Conservation (phyloP, 2,888 invertebrate genomes). For the Acholoe squamosa region DNA sequence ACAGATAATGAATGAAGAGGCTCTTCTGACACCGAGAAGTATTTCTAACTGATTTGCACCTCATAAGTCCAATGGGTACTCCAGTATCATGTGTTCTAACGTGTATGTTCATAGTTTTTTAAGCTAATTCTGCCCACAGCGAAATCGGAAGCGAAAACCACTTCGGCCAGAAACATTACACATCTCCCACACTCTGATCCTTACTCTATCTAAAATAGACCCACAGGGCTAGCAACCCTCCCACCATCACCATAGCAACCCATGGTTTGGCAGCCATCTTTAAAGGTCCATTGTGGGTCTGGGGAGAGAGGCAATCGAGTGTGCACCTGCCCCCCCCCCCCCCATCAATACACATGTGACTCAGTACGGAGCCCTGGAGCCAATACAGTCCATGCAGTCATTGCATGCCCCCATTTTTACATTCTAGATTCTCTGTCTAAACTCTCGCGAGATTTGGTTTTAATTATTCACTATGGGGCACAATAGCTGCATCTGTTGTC, state of each 20-base stretch:
- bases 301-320: not conserved
- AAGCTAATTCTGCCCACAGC: too few species aligned
- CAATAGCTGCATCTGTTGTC: not conserved
- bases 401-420: too few species aligned
- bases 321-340: not conserved
- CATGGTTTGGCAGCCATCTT: conserved; percentile 4
- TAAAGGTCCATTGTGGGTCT: not conserved
- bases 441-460: not conserved
- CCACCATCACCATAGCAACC: not conserved
- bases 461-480: not conserved
- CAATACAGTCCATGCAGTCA: not conserved
- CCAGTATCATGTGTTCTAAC: too few species aligned
- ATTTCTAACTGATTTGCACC: too few species aligned
- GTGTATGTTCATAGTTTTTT: too few species aligned
- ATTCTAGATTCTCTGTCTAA: not conserved
- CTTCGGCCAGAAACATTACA: too few species aligned
- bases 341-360: not conserved
- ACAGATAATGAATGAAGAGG: too few species aligned
- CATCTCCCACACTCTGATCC: too few species aligned
- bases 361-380: not conserved
- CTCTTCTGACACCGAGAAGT: too few species aligned
- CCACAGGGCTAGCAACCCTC: not conserved
- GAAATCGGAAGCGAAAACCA: too few species aligned
- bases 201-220: not conserved
- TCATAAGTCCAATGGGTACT: too few species aligned